These are phyloP conservation scores for Rotaria socialis DNA, from an alignment of 2,888 invertebrate species.

Conservation along the genomic window DNA sequence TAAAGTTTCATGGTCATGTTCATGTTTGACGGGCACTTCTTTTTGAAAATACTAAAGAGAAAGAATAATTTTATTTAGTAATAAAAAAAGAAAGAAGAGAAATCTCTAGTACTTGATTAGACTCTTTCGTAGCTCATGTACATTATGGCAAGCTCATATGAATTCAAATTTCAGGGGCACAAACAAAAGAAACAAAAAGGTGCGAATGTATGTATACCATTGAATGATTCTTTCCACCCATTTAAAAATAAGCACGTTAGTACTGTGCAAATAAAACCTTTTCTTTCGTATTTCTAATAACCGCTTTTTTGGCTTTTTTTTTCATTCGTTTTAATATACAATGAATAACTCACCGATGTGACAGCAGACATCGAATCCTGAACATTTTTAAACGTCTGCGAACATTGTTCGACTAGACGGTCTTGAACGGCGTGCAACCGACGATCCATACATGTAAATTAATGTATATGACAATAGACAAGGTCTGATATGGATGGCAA, in stretches of 20 bases:
- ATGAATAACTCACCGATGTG: background rate
- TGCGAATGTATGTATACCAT: background rate
- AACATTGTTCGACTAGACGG: background rate
- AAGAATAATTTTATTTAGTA: background rate
- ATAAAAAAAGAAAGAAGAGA: background rate
- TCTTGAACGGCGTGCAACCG: constrained; percentile 32
- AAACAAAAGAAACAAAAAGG: background rate
- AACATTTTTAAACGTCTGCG: constrained; percentile 21
- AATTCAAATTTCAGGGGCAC: no score
- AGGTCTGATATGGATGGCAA: background rate
- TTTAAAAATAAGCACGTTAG: background rate
- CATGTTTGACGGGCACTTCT: constrained; percentile 82
- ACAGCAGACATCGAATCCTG: constrained; percentile 25
- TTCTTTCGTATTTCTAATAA: background rate
- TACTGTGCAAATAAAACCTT: background rate
- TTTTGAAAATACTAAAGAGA: constrained; percentile 84
- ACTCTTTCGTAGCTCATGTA: no score
- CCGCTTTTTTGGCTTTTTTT: no score
- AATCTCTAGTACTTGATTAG: background rate
- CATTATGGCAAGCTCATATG: no score
- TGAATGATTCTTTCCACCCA: background rate
- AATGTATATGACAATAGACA: background rate
- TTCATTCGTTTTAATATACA: background rate
- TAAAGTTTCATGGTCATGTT: constrained; percentile 77
- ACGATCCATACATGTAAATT: background rate